Evolutionary conservation across 2,888 invertebrate genomes (phyloP).

Genomic region (Trachelus troglodyta): DNA sequence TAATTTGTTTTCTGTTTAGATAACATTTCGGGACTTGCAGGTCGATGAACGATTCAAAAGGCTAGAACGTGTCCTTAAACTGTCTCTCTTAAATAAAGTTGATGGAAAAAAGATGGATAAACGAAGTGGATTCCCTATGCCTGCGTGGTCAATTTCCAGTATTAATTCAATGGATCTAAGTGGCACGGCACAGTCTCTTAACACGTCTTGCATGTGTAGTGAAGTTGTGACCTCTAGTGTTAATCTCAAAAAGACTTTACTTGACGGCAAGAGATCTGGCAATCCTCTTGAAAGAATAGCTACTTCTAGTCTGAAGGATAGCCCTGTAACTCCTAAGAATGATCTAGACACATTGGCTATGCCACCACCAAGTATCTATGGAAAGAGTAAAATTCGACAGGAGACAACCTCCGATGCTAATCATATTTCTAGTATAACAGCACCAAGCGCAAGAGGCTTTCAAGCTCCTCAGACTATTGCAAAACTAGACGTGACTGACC

Average conservation of each 20-base stretch:
- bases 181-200: slow-evolving; percentile 19
- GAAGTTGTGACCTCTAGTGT: slow-evolving; percentile 51
- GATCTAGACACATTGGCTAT: slow-evolving; percentile 35
- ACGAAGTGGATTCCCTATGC: neutral
- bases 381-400: neutral
- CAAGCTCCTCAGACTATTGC: neutral
- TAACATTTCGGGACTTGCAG: slow-evolving; percentile 41
- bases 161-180: slow-evolving; percentile 40
- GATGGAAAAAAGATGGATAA: slow-evolving; percentile 14
- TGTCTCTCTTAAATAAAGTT: slow-evolving; percentile 26
- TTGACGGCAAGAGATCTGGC: slow-evolving; percentile 14
- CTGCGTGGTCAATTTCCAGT: slow-evolving; percentile 43
- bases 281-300: slow-evolving; percentile 19
- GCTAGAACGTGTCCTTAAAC: slow-evolving; percentile 42
- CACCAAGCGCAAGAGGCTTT: neutral
- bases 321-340: slow-evolving; percentile 15
- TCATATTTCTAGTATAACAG: neutral
- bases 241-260: slow-evolving; percentile 45
- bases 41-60: slow-evolving; percentile 46
- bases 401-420: neutral
- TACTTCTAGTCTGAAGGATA: slow-evolving; percentile 46
- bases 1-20: slow-evolving; percentile 27
- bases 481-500: neutral
- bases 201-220: slow-evolving; percentile 36
- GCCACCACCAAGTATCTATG: slow-evolving; percentile 45